Percentiles rank a stretch among this genome's conserved stretches.
phyloP scores from a whole-genome alignment of 2,113 vertebrate species.

The Myodes glareolus region DNA sequence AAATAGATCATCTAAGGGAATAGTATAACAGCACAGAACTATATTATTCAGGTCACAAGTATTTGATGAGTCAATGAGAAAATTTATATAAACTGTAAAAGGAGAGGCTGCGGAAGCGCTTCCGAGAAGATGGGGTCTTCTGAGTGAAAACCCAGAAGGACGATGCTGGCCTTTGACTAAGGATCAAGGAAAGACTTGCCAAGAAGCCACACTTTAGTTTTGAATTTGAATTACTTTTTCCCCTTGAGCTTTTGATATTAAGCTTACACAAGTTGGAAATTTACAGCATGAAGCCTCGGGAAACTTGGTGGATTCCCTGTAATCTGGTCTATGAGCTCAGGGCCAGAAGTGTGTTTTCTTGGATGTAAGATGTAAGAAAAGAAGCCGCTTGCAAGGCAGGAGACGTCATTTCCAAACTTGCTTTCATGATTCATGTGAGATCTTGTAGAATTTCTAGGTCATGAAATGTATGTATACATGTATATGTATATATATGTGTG shows the following conservation, averaged over 20 bases:
- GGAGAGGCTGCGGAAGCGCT: background rate
- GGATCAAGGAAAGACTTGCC: background rate
- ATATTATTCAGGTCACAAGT: constrained; percentile 31
- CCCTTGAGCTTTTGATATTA: constrained; percentile 11
- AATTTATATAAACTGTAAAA: constrained; percentile 2
- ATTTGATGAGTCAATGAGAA: constrained; percentile 41
- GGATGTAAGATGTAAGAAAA: background rate
- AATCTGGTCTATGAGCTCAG: constrained; percentile 1
- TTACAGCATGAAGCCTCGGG: background rate
- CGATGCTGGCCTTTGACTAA: constrained; percentile 5
- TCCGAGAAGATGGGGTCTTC: background rate
- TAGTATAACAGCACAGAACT: background rate
- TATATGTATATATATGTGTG: too few relatives aligned
- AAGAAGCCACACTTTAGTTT: background rate
- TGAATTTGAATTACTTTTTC: constrained; percentile 18
- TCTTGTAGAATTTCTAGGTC: background rate
- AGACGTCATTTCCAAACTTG: background rate
- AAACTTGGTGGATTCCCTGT: background rate
- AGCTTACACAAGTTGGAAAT: constrained; percentile 5
- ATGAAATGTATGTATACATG: background rate
- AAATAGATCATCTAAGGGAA: constrained; percentile 26
- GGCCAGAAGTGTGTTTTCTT: background rate
- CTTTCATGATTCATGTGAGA: background rate
- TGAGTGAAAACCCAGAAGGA: background rate
- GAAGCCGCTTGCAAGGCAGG: background rate